Evolutionary conservation across 2,113 vertebrate genomes (phyloP), one percentile per base, ranked within the genome.

Genomic region (Elgaria multicarinata): DNA sequence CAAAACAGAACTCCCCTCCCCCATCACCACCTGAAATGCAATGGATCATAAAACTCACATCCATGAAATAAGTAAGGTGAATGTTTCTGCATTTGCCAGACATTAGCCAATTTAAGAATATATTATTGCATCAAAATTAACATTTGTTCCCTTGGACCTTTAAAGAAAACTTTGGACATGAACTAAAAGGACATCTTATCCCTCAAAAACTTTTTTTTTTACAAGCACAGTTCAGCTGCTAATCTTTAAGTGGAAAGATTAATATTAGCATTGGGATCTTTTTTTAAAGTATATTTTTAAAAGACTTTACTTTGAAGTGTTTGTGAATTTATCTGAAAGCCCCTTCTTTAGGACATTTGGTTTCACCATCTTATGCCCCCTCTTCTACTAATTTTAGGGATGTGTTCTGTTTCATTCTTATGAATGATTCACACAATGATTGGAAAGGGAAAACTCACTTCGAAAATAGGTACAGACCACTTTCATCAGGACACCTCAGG

Each of bases 401-500:
- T 58, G 31, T 6, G 93, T 92, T 88, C 80, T 62, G 85, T 83
- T 50, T 0, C 90, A 89, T 86, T 1, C 83, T 66, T 31, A 0
- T 62, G 46, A 36, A 31, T 88, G 53, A 87, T 87, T 72, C 3
- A 39, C 53, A 53, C 50, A 90, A 77, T 13, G 91, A 83, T 58
- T 86, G 44, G 83, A 79, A 87, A 87, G 7, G 89, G 31, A 36
- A 76, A 50, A 86, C 50, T 18, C 50, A 81, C 87, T 93, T 90
- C 69, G 76, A 89, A 91, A 88, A 81, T 0, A 90, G 33, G 58
- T 53, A 66, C n/a, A 62, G 53, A 75, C 50, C 58, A 55, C 44
- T 87, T 91, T 22, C 85, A n/a, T 75, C 88, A 93, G 88, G 91
- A 87, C 82, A 95, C 80, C 87, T 90, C 90, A 78, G 42, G 50